Conservation (phyloP, 2,888 invertebrate genomes). For the Myopa tessellatipennis region DNA sequence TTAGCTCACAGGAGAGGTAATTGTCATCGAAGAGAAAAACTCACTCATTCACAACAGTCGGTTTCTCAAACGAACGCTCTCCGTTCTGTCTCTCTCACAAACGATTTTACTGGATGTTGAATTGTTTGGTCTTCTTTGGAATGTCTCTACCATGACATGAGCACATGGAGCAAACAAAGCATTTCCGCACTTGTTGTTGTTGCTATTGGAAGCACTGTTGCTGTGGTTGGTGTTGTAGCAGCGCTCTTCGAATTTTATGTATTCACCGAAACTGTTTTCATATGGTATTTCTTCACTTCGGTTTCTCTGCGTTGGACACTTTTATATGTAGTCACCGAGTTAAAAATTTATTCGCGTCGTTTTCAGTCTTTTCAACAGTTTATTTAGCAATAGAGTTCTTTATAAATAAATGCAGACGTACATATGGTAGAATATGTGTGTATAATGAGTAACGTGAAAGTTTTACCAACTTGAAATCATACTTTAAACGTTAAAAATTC, state of each 20-base stretch:
- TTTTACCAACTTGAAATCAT: background rate
- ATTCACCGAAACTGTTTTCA: slow-evolving; percentile 20
- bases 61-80: background rate
- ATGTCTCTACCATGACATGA: slow-evolving; percentile 12
- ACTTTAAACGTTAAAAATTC: background rate
- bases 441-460: too few relatives aligned
- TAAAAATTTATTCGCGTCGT: background rate
- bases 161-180: slow-evolving; percentile 15
- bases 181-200: slow-evolving; percentile 1
- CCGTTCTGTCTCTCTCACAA: background rate
- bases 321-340: background rate
- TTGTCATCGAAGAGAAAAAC: background rate
- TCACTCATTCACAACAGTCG: background rate
- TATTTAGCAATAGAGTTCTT: background rate
- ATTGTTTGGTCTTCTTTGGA: background rate
- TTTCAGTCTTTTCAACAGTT: background rate
- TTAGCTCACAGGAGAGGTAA: background rate
- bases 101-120: background rate
- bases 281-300: slow-evolving; percentile 6
- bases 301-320: background rate
- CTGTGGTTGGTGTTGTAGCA: background rate
- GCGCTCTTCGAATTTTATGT: slow-evolving; percentile 18
- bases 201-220: background rate
- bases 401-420: background rate
- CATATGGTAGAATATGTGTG: background rate